These are phyloP conservation scores for Eudorcas thomsonii DNA, from an alignment of 2,113 vertebrate species.

Conservation along the genomic window DNA sequence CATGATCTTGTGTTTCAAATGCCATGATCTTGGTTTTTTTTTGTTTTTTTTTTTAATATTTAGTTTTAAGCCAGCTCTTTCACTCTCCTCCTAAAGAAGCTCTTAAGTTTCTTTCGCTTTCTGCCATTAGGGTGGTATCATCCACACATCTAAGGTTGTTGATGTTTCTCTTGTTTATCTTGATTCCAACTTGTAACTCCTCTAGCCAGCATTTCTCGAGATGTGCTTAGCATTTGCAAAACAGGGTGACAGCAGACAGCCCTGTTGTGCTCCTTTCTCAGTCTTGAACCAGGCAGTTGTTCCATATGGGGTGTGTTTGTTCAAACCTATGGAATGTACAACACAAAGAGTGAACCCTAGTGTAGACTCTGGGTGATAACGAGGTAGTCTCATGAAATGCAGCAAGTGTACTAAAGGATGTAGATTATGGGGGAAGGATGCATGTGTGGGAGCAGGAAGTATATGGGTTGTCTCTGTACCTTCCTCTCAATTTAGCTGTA, in stretches of 20 bases:
- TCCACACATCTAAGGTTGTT: not conserved
- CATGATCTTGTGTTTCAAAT: not conserved
- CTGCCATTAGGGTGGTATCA: not conserved
- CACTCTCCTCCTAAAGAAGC: not conserved
- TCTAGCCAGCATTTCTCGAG: not conserved
- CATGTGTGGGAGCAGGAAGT: not conserved
- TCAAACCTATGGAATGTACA: not conserved
- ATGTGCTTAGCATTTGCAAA: not conserved
- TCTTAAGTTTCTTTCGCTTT: not conserved
- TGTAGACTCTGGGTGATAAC: not conserved
- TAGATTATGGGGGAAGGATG: not conserved
- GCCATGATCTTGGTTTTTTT: not conserved
- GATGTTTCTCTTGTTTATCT: not conserved
- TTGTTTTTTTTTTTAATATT: not conserved
- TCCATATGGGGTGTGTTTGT: not conserved
- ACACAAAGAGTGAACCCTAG: not conserved
- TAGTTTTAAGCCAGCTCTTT: not conserved
- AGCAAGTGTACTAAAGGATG: not conserved
- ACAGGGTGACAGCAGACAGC: not conserved
- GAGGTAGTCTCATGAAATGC: not conserved
- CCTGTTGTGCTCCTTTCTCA: not conserved
- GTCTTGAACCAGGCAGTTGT: not conserved
- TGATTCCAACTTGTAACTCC: not conserved
- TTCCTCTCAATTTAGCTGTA: not conserved
- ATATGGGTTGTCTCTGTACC: not conserved